phyloP scores from a whole-genome alignment of 92 coral and sea anemone genomes.

The Parazoanthus swiftii region DNA sequence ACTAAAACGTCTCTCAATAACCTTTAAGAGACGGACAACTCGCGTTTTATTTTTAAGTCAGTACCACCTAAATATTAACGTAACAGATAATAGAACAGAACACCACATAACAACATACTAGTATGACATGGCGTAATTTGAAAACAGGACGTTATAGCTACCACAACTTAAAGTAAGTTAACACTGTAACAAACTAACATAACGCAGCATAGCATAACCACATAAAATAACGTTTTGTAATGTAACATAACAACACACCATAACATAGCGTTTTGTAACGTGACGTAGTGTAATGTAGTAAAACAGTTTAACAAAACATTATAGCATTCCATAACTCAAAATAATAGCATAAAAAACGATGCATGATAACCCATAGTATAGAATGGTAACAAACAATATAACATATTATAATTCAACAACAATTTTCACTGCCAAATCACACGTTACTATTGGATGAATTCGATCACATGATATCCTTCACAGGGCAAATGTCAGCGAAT shows the following conservation, averaged over 20 bases:
- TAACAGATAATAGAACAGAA: neutral
- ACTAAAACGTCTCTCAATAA: constrained; percentile 4
- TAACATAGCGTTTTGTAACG: neutral
- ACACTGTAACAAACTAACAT: neutral
- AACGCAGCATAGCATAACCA: neutral
- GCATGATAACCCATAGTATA: neutral
- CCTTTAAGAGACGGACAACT: neutral
- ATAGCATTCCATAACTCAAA: too few relatives aligned
- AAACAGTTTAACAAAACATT: too few relatives aligned
- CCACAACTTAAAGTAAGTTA: neutral
- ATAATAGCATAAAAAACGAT: too few relatives aligned
- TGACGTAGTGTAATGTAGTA: neutral
- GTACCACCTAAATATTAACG: neutral
- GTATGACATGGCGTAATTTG: neutral
- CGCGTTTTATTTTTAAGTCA: neutral
- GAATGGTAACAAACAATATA: neutral
- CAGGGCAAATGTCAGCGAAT: too few relatives aligned
- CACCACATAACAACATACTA: too few relatives aligned
- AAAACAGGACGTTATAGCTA: neutral
- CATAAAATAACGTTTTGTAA: neutral
- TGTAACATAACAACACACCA: too few relatives aligned
- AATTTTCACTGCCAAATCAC: too few relatives aligned
- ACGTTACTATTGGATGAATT: too few relatives aligned
- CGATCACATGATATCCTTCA: too few relatives aligned
- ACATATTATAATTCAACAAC: neutral